Evolutionary conservation across 2,888 invertebrate genomes (phyloP), one percentile per base, ranked within the genome.

Genomic region (Hyposoter didymator): DNA sequence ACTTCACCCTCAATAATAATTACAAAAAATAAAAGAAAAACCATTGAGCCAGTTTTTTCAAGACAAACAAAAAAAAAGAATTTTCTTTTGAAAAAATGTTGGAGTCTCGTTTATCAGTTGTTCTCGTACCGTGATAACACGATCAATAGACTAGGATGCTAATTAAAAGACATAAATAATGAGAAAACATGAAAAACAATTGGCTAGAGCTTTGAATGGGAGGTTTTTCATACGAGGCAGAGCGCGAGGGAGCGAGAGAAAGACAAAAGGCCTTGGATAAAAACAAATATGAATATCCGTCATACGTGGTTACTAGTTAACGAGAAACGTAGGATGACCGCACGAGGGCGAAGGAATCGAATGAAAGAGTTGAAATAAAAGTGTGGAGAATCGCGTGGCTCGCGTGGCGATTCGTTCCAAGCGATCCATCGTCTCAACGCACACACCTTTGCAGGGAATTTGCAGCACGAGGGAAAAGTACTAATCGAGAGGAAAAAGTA

Each of bases 281-380:
- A 28, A 28, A 28, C 3, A 59, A 28, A 59, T 28, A 59, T 14
- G 14, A 59, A 59, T 28, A 59, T 59, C 14, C n/a, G 59, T 59
- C 59, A 59, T 59, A 59, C 28, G 28, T 22, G 59, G 59, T 59
- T 59, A 59, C 28, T 14, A 14, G 28, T 28, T 59, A 59, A 55
- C 55, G 55, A 55, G 55, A 17, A 55, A 59, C 59, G 59, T 59
- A 59, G 59, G 59, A 59, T 28, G 59, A 59, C 59, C 59, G 28
- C 59, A 43, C 47, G 70, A 59, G 78, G 59, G 78, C 59, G 70
- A 70, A 28, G 43, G 19, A 59, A 70, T 19, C 47, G 45, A 70
- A 78, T 59, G 59, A 49, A 52, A 39, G 55, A 67, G 28, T 19
- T 55, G 45, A 76, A 17, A 32, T 62, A 47, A 70, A 32, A 22